phyloP scores from a whole-genome alignment of 2,888 invertebrate genomes.

The Eupeodes luniger region DNA sequence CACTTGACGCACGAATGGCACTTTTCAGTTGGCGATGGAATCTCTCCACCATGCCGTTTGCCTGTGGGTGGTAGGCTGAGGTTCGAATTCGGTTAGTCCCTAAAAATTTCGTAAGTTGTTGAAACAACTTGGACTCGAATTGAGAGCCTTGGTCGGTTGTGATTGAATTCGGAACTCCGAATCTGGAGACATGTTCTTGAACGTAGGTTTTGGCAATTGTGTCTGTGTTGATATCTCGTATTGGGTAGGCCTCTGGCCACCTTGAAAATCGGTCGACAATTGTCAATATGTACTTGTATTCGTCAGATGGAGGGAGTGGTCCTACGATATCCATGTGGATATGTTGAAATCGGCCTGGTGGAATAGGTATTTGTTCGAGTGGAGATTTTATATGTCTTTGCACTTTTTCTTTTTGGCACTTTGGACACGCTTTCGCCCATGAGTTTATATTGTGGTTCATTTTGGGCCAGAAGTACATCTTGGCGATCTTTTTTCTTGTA shows the following conservation, averaged over 20 bases:
- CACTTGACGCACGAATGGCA: conserved; percentile 1
- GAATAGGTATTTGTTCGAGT: conserved; percentile 33
- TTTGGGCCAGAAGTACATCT: no score
- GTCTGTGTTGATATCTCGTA: conserved; percentile 21
- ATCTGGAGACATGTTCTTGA: conserved; percentile 28
- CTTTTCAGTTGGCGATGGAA: conserved; percentile 31
- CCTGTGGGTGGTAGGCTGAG: conserved; percentile 16
- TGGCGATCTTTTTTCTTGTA: no score
- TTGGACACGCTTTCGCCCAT: conserved; percentile 22
- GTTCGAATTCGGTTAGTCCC: background rate
- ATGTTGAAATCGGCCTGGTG: conserved; percentile 61
- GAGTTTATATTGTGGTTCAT: conserved; percentile 40
- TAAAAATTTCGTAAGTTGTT: background rate
- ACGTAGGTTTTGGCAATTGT: conserved; percentile 25
- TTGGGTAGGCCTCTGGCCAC: conserved; percentile 39
- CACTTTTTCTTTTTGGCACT: conserved; percentile 63
- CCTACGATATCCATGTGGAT: conserved; percentile 66
- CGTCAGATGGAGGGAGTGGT: conserved; percentile 32
- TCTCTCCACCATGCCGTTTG: conserved; percentile 30
- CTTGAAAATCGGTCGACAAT: conserved; percentile 27
- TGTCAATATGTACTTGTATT: conserved; percentile 51
- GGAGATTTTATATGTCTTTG: conserved; percentile 52
- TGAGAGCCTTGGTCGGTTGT: conserved; percentile 9
- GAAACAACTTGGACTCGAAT: conserved; percentile 19
- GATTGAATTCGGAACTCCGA: background rate